A percentile compares a stretch with the other conserved stretches of the same genome.
phyloP scores from a whole-genome alignment of 2,113 vertebrate genomes.

The Marmota flaviventris region DNA sequence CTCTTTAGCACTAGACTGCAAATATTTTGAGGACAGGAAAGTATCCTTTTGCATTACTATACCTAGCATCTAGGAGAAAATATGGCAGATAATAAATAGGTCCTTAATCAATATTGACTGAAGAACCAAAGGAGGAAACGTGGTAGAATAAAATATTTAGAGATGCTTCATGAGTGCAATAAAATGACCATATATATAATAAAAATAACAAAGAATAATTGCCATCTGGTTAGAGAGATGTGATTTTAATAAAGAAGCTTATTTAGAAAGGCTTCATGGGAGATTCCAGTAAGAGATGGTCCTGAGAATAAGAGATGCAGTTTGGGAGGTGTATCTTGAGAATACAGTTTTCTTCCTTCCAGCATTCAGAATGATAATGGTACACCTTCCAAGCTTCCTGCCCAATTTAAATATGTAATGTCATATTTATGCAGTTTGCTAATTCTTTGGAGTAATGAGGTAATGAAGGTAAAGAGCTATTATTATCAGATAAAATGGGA shows the following conservation, averaged over 20 bases:
- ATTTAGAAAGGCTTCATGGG: neutral
- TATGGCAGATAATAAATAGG: neutral
- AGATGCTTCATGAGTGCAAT: neutral
- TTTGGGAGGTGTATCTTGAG: neutral
- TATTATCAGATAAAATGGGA: neutral
- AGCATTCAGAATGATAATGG: neutral
- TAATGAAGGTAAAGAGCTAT: neutral
- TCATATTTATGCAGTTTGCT: neutral
- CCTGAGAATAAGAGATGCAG: neutral
- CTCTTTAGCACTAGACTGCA: neutral
- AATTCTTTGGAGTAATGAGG: neutral
- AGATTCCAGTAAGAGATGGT: neutral
- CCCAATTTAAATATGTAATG: too few relatives aligned
- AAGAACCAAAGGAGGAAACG: neutral
- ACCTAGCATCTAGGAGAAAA: neutral
- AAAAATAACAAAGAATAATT: neutral
- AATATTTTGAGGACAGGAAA: neutral
- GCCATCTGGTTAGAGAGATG: neutral
- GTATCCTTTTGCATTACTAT: neutral
- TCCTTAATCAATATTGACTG: neutral
- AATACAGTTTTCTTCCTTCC: neutral
- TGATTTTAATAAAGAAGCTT: neutral
- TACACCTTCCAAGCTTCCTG: neutral
- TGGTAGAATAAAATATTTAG: neutral
- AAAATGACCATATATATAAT: neutral